These are phyloP conservation scores for Caenorhabditis becei DNA, from an alignment of 2,888 invertebrate genomes.

Conservation along the genomic window DNA sequence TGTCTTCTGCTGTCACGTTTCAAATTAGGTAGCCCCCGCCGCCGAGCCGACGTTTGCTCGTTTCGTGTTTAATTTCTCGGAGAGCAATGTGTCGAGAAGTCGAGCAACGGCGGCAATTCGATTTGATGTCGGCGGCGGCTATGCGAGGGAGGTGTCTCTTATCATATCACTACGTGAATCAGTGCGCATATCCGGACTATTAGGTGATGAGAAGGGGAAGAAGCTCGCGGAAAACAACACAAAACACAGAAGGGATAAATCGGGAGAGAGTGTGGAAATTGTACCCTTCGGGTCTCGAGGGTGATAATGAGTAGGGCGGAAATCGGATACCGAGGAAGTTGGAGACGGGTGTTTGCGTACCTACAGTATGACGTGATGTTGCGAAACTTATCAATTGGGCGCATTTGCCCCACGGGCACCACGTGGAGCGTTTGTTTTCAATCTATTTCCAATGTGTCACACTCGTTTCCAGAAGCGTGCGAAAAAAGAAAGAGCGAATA, in stretches of 20 bases:
- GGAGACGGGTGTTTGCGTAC: slow-evolving; percentile 3
- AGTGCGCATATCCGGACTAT: neutral
- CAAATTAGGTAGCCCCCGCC: slow-evolving; percentile 34
- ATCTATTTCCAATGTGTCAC: neutral
- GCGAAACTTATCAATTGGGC: too few species aligned
- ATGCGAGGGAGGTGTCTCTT: neutral
- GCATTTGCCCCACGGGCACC: too few species aligned
- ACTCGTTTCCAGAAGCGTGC: slow-evolving; percentile 15
- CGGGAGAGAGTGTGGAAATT: slow-evolving; percentile 36
- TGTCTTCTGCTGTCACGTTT: slow-evolving; percentile 19
- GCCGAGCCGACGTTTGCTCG: neutral
- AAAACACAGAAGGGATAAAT: slow-evolving; percentile 17
- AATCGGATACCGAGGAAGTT: slow-evolving; percentile 32
- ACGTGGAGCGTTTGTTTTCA: slow-evolving; percentile 9
- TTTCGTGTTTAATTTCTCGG: slow-evolving; percentile 29
- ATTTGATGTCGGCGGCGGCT: neutral
- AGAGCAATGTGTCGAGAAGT: slow-evolving; percentile 1
- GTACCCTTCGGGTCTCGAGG: slow-evolving; percentile 32
- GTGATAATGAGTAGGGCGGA: slow-evolving; percentile 46
- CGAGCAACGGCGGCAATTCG: neutral
- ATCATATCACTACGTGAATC: neutral
- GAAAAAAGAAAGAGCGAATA: slow-evolving; percentile 20
- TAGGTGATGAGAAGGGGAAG: neutral
- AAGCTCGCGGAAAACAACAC: slow-evolving; percentile 16
- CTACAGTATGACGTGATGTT: neutral